phyloP scores from a whole-genome alignment of 1,140 invertebrate genomes.

The Dermatophagoides farinae region DNA sequence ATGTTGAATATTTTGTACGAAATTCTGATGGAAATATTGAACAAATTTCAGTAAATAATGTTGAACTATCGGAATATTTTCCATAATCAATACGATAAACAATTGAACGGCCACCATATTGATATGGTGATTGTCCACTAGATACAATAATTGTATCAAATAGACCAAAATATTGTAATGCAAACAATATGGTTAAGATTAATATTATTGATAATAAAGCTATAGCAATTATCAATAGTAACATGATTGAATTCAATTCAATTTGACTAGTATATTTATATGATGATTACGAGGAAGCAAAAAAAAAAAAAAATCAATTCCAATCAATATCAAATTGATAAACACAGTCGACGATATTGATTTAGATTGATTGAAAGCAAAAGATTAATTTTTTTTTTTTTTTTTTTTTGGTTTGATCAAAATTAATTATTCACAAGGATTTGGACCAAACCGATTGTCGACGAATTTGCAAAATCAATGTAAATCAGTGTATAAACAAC shows the following conservation, averaged over 20 bases:
- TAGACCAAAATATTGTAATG: conserved; percentile 3
- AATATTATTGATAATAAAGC: background rate
- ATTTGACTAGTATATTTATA: no score
- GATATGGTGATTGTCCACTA: background rate
- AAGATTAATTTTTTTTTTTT: no score
- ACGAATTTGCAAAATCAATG: no score
- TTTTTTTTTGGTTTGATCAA: no score
- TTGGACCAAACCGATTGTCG: no score
- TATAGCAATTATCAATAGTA: background rate
- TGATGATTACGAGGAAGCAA: no score
- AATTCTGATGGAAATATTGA: background rate
- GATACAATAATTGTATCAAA: background rate
- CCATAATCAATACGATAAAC: conserved; percentile 11
- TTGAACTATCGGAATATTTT: background rate
- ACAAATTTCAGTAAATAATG: conserved; percentile 8
- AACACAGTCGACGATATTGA: no score
- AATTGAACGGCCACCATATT: background rate
- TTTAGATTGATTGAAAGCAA: no score
- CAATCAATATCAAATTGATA: no score
- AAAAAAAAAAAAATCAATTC: no score
- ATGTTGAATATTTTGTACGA: background rate
- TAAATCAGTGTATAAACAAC: no score
- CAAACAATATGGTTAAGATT: background rate
- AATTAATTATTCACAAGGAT: no score
- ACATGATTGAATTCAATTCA: background rate